These are phyloP conservation scores for Chaenogobius annularis DNA, from an alignment of 2,113 vertebrate species.

Conservation along the genomic window DNA sequence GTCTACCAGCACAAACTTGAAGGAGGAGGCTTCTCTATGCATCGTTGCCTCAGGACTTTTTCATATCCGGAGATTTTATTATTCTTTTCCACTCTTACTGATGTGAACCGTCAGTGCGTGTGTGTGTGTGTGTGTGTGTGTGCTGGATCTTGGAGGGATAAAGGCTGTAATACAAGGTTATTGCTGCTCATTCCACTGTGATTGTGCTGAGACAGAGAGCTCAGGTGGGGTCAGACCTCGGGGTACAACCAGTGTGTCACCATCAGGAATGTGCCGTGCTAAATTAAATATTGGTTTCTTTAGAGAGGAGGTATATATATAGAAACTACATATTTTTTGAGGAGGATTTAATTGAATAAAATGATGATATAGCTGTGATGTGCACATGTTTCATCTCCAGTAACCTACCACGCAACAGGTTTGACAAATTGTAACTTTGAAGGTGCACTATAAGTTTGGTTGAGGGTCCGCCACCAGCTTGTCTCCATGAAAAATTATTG, in stretches of 20 bases:
- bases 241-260: constrained; percentile 60
- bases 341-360: too few species aligned
- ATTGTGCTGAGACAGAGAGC: constrained; percentile 66
- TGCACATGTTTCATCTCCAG: constrained; percentile 28
- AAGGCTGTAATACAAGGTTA: constrained; percentile 65
- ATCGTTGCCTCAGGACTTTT: constrained; percentile 58
- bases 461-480: too few species aligned
- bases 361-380: too few species aligned
- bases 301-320: constrained; percentile 27
- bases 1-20: constrained; percentile 26
- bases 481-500: too few species aligned
- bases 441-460: too few species aligned
- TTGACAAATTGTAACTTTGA: too few species aligned
- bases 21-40: constrained; percentile 35
- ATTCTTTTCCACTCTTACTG: constrained; percentile 66
- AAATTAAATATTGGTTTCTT: constrained; percentile 60
- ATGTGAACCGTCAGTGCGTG: constrained; percentile 35
- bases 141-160: constrained; percentile 25
- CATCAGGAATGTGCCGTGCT: constrained; percentile 56
- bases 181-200: constrained; percentile 73
- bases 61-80: constrained; percentile 78
- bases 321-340: not conserved
- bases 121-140: constrained; percentile 38
- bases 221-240: constrained; percentile 72
- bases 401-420: constrained; percentile 3